These are phyloP conservation scores for Macrosiphum euphorbiae DNA, from an alignment of 2,888 invertebrate species.

Conservation along the genomic window DNA sequence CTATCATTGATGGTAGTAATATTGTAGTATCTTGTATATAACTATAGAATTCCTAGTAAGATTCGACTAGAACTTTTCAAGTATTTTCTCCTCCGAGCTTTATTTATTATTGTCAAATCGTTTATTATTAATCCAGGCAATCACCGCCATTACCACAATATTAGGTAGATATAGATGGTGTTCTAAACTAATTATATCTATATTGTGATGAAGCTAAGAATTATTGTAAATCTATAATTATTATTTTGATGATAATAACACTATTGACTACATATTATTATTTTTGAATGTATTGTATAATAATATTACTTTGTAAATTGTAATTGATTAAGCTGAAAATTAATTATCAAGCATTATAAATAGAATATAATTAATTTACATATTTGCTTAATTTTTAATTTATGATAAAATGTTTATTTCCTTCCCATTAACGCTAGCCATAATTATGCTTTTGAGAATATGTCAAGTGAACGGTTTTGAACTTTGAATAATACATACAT, in stretches of 20 bases:
- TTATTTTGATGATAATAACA: neutral
- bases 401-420: neutral
- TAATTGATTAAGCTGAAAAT: neutral
- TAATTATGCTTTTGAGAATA: neutral
- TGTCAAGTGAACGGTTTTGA: too few species aligned
- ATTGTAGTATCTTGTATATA: neutral
- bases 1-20: neutral
- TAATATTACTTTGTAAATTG: neutral
- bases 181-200: neutral
- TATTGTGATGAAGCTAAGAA: neutral
- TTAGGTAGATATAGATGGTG: neutral
- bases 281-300: neutral
- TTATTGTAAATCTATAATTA: too few species aligned
- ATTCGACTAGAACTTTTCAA: neutral
- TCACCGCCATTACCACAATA: neutral
- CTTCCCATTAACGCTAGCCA: neutral
- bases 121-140: neutral
- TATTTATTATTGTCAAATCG: neutral
- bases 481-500: too few species aligned
- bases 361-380: neutral
- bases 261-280: neutral
- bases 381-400: neutral
- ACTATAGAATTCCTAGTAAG: neutral
- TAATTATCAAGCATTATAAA: neutral
- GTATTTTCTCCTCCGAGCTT: neutral